These are phyloP conservation scores for Fregata magnificens DNA, from an alignment of 2,113 vertebrate species.

Conservation along the genomic window DNA sequence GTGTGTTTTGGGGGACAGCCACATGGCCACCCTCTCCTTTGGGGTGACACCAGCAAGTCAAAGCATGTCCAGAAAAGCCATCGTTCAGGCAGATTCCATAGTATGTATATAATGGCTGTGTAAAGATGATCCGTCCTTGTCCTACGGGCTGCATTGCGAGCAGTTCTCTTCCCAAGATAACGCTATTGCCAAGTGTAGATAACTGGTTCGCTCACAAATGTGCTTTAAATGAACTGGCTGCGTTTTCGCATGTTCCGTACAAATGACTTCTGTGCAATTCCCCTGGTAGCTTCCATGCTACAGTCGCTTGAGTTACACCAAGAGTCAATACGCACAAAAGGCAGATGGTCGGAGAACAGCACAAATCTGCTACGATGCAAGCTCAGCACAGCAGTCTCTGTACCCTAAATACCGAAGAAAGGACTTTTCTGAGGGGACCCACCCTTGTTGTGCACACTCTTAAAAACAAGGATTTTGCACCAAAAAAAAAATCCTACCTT, in stretches of 20 bases:
- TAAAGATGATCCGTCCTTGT: accelerated
- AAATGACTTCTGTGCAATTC: accelerated
- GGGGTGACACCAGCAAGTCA: neutral
- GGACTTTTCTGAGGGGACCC: neutral
- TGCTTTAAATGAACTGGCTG: neutral
- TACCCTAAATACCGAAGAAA: neutral
- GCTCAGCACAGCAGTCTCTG: neutral
- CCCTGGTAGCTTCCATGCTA: neutral
- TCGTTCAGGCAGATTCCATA: accelerated
- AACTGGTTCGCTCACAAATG: accelerated
- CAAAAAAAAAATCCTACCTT: conserved; percentile 45
- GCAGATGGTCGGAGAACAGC: neutral
- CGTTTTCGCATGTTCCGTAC: accelerated
- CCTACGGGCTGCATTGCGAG: neutral
- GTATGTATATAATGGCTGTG: accelerated
- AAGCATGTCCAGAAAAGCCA: neutral
- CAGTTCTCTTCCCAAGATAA: neutral
- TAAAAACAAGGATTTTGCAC: neutral
- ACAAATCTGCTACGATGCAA: neutral
- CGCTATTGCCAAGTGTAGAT: accelerated
- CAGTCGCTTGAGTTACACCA: neutral
- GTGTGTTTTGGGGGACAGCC: neutral
- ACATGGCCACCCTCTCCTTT: neutral
- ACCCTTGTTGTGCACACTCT: neutral
- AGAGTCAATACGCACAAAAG: neutral